These are phyloP conservation scores for Gymnoscopelus braueri DNA, from an alignment of 2,797 vertebrate genomes.

Conservation along the genomic window DNA sequence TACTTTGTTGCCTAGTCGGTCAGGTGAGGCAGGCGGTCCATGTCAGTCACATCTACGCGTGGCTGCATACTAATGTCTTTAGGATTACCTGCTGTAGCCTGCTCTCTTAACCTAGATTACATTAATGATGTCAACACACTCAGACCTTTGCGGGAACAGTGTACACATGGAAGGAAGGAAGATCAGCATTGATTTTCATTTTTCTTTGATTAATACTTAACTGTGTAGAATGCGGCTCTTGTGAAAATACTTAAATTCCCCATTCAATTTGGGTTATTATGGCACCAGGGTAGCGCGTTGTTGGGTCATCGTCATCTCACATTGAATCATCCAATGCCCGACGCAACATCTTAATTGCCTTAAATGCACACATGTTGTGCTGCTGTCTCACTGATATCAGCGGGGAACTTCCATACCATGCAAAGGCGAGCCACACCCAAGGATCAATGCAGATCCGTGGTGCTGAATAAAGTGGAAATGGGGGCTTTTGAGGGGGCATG, in stretches of 20 bases:
- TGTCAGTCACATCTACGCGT: constrained; percentile 36
- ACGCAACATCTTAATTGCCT: background rate
- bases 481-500: constrained; percentile 29
- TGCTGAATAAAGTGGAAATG: constrained; percentile 38
- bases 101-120: constrained; percentile 74
- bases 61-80: constrained; percentile 38
- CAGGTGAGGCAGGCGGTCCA: constrained; percentile 58
- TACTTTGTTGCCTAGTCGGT: constrained; percentile 35
- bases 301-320: constrained; percentile 21
- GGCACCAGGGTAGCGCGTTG: constrained; percentile 4
- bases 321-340: background rate
- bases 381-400: constrained; percentile 22
- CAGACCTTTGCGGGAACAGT: constrained; percentile 32
- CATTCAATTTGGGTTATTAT: constrained; percentile 14
- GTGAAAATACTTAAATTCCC: constrained; percentile 25
- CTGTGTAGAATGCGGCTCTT: background rate
- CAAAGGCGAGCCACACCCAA: constrained; percentile 69
- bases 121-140: constrained; percentile 32
- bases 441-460: constrained; percentile 37
- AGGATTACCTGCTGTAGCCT: constrained; percentile 65
- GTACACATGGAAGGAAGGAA: background rate
- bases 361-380: constrained; percentile 31
- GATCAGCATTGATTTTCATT: background rate
- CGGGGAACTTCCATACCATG: constrained; percentile 43
- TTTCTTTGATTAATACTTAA: background rate